phyloP scores from a whole-genome alignment of 2,888 invertebrate species.

The Amiota minor region DNA sequence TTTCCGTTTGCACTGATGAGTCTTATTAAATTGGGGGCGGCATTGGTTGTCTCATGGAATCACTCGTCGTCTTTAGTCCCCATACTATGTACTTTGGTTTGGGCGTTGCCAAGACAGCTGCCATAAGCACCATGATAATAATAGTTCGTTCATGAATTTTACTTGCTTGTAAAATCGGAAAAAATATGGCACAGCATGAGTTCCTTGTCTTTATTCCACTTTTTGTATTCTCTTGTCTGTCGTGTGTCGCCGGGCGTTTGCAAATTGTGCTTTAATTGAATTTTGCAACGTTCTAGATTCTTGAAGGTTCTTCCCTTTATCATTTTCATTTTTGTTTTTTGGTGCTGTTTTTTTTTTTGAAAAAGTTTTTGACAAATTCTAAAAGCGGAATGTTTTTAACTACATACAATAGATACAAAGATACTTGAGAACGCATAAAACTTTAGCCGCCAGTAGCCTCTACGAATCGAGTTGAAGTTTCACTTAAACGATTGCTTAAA shows the following conservation, averaged over 20 bases:
- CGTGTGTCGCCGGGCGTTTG: conserved; percentile 40
- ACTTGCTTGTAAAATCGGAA: conserved; percentile 3
- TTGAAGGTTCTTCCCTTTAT: neutral
- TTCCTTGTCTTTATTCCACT: no score
- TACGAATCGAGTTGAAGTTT: conserved; percentile 40
- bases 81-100: neutral
- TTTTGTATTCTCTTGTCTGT: no score
- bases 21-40: conserved; percentile 59
- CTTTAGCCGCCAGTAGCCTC: conserved; percentile 38
- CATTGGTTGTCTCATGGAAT: neutral
- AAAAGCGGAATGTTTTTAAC: neutral
- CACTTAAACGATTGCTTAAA: conserved; percentile 50
- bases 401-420: no score
- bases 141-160: conserved; percentile 25
- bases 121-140: conserved; percentile 16
- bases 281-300: conserved; percentile 54
- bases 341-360: conserved; percentile 32
- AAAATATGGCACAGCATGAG: conserved; percentile 17
- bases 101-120: conserved; percentile 8
- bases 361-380: conserved; percentile 20
- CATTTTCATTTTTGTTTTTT: conserved; percentile 16
- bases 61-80: neutral
- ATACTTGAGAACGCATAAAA: neutral
- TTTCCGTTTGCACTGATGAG: conserved; percentile 66
- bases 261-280: conserved; percentile 65